Conservation (phyloP, 2,888 invertebrate species). For the Epiblema foenella region DNA sequence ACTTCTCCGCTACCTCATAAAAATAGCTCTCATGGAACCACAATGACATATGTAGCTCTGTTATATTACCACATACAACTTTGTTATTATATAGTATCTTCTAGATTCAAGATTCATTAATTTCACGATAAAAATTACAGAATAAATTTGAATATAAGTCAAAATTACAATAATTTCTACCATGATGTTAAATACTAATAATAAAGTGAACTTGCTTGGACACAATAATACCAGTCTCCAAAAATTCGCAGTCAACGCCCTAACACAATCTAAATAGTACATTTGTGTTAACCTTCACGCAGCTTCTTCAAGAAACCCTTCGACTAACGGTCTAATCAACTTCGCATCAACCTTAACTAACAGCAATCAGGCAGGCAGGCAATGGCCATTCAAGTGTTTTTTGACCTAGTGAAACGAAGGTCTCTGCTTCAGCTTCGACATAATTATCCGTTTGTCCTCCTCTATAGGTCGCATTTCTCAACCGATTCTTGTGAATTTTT, state of each 20-base stretch:
- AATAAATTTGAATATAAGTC: no score
- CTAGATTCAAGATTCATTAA: no score
- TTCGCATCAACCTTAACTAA: constrained; percentile 42
- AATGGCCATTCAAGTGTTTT: constrained; percentile 31
- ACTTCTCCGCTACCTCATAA: constrained; percentile 35
- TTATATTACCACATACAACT: neutral
- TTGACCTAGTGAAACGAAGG: no score
- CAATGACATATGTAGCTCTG: neutral
- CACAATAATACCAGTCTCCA: neutral
- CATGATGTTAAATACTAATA: no score
- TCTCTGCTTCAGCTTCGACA: no score
- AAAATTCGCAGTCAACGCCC: no score
- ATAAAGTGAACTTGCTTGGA: neutral
- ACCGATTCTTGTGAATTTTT: no score
- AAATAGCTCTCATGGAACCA: constrained; percentile 7
- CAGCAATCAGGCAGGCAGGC: constrained; percentile 38
- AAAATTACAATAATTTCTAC: no score
- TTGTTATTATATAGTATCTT: neutral
- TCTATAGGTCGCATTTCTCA: no score
- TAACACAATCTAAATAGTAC: neutral
- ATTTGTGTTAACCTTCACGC: constrained; percentile 27
- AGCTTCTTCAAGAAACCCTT: constrained; percentile 29
- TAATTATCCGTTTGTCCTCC: no score
- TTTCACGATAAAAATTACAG: no score
- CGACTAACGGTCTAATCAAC: constrained; percentile 41